Base-by-base conservation (phyloP, 2,113 vertebrate species). In the Nothoprocta perdicaria region DNA sequence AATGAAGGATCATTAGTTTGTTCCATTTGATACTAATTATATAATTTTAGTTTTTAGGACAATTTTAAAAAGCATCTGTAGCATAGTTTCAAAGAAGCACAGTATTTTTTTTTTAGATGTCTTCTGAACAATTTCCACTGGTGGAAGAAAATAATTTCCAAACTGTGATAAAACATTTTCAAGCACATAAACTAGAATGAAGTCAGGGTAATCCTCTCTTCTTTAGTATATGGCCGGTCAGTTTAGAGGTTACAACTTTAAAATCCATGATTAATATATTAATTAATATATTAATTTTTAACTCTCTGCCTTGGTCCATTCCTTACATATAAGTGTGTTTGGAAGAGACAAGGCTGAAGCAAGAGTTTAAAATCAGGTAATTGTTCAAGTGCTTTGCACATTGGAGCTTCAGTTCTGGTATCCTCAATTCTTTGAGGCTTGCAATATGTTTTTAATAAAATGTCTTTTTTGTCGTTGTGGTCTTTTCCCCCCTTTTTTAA, bases 231-330 rank as follows among this genome's bases (percentile, higher is more conserved):
- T 33, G 69, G 68, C 46, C 74, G 63, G 50, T 82, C 87, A 86
- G 69, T 91, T 95, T 81, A 94, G 58, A 81, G 80, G 82, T 87
- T 50, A 58, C 69, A 35, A 21, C 27, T 90, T 82, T 84, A 65
- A 90, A 94, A 90, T 93, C 78, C 88, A 1, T 82, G 81, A 93
- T 92, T 92, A 92, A 74, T 46, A 9, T 86, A 79, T 38, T 91
- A 74, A 93, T 92, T 92, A 92, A 74, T 46, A 9, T 86, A 79
- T 38, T 91, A 74, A 69, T 87, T 87, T 93, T 93, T 80, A 91
- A 87, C 82, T 55, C 13, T 58, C 33, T 90, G 26, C 35, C 76
- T 92, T 62, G 10, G 14, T 69, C 55, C n/a, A 38, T 90, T 89
- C 45, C 91, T 82, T 69, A 41, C 24, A 24, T 71, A 15, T 33